Percentiles rank a stretch among this genome's conserved stretches.
phyloP scores from a whole-genome alignment of 2,797 vertebrate genomes.

The Sandelia bainsii region DNA sequence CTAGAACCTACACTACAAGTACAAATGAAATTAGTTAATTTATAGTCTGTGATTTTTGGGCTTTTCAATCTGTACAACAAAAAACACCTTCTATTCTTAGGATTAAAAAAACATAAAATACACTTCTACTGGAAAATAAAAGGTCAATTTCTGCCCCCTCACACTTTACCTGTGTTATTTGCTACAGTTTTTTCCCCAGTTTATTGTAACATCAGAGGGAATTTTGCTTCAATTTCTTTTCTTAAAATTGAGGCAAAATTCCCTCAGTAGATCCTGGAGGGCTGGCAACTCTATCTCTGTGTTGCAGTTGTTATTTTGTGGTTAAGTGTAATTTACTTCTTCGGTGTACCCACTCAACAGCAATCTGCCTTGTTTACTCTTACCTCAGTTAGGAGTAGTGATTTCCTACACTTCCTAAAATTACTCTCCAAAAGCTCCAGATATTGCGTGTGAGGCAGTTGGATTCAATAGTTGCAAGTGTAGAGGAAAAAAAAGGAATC shows the following conservation, averaged over 20 bases:
- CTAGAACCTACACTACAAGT: no score
- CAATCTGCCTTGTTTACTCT: slow-evolving; percentile 25
- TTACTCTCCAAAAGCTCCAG: slow-evolving; percentile 9
- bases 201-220: background rate
- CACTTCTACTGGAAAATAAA: background rate
- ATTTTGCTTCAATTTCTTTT: background rate
- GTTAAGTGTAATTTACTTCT: slow-evolving; percentile 17
- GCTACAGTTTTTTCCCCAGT: background rate
- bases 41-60: no score
- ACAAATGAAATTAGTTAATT: no score
- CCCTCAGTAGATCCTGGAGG: background rate
- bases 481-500: background rate
- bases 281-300: background rate
- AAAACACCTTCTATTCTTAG: no score
- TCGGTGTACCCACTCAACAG: slow-evolving; percentile 18
- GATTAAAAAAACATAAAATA: background rate
- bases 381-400: slow-evolving; percentile 7
- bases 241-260: background rate
- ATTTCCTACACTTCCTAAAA: slow-evolving; percentile 12
- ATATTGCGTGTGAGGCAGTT: background rate
- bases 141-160: background rate
- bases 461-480: background rate
- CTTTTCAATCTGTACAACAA: no score
- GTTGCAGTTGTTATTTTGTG: slow-evolving; percentile 14
- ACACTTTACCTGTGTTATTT: background rate